phyloP scores from a whole-genome alignment of 2,113 vertebrate genomes.

The Gallinago media region DNA sequence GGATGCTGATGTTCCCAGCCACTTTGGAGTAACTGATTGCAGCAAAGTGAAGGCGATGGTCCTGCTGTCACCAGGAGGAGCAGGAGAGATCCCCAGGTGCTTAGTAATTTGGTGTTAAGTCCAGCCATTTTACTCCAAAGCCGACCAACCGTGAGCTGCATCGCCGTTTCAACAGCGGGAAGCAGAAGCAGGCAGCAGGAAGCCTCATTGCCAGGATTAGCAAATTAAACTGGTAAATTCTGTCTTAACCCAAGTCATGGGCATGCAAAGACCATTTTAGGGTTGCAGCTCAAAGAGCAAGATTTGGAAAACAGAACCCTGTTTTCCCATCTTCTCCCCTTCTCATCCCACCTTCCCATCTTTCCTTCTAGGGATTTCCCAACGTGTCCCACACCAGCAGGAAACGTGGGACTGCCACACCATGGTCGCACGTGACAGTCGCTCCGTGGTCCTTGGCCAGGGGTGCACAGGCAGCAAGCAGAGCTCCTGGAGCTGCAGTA shows the following conservation, averaged over 20 bases:
- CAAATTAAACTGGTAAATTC: neutral
- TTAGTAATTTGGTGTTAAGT: neutral
- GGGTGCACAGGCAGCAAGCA: neutral
- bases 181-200: neutral
- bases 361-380: neutral
- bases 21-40: neutral
- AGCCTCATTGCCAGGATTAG: neutral
- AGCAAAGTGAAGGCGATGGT: neutral
- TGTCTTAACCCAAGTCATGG: neutral
- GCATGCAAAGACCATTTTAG: accelerated
- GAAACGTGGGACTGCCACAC: neutral
- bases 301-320: accelerated
- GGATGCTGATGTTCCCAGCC: neutral
- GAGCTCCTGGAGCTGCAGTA: neutral
- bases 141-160: neutral
- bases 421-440: accelerated
- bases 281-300: neutral
- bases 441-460: accelerated
- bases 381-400: accelerated
- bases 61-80: neutral
- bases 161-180: accelerated
- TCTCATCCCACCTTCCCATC: no score
- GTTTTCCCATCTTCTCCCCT: neutral
- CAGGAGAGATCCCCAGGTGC: neutral
- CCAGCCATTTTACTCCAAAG: neutral